Evolutionary conservation across 2,113 vertebrate genomes (phyloP).

Genomic region (Sterna hirundo): DNA sequence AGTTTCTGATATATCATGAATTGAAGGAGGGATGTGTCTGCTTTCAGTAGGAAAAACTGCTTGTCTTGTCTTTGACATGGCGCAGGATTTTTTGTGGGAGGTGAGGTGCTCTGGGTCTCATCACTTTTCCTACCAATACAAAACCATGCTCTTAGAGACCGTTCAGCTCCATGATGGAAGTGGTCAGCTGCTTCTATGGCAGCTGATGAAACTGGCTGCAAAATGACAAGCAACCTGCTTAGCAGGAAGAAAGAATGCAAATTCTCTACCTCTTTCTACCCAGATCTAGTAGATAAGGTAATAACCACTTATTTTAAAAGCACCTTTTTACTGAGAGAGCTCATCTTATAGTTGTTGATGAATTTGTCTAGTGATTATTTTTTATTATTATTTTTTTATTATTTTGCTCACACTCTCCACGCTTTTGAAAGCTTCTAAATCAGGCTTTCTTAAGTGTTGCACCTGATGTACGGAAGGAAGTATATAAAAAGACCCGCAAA

Average conservation of each 20-base stretch:
- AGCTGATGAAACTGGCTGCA: not conserved
- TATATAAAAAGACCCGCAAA: not conserved
- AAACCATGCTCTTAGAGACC: not conserved
- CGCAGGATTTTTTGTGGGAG: not conserved
- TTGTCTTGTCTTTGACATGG: not conserved
- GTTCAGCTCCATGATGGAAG: not conserved
- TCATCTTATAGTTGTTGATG: not conserved
- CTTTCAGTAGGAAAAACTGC: not conserved
- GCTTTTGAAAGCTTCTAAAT: not conserved
- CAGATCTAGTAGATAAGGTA: not conserved
- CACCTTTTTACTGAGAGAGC: not conserved
- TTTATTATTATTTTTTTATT: not conserved
- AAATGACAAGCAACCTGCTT: not conserved
- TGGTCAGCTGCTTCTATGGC: not conserved
- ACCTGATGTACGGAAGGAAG: not conserved
- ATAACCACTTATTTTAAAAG: not conserved
- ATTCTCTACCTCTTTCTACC: not conserved
- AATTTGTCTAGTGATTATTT: not conserved
- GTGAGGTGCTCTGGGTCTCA: not conserved
- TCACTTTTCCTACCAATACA: not conserved
- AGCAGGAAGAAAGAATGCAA: not conserved
- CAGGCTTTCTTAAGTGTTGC: not conserved
- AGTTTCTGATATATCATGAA: not conserved
- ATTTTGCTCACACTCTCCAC: not conserved
- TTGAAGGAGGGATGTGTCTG: not conserved